Percentiles rank a stretch among this genome's conserved stretches.
These are phyloP conservation scores for Nothura maculosa DNA, from an alignment of 2,797 vertebrate genomes.

Conservation along the genomic window DNA sequence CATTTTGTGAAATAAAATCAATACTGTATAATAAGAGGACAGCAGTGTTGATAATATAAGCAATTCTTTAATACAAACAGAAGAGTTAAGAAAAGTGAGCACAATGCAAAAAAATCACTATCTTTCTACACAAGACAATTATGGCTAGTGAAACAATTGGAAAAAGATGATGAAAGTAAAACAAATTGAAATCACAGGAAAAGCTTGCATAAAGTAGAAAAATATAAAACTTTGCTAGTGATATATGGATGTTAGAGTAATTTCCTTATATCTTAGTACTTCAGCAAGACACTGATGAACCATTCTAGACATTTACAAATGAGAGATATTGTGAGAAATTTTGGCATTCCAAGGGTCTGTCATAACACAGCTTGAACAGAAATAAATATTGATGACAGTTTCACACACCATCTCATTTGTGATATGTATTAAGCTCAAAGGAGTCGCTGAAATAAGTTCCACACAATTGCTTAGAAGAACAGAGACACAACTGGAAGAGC, in stretches of 20 bases:
- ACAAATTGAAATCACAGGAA: background rate
- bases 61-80: constrained; percentile 27
- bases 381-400: background rate
- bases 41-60: background rate
- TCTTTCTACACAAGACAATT: background rate
- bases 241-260: background rate
- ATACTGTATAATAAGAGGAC: constrained; percentile 4
- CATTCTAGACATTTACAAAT: background rate
- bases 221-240: background rate
- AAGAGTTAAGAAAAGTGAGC: background rate
- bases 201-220: background rate
- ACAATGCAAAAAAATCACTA: background rate
- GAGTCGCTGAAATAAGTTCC: background rate
- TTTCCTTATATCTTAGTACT: background rate
- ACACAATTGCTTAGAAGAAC: background rate
- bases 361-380: background rate
- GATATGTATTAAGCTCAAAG: background rate
- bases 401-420: background rate
- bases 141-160: background rate
- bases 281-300: background rate
- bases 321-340: background rate
- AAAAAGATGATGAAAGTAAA: accelerated
- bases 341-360: background rate
- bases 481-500: background rate
- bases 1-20: constrained; percentile 5